A percentile compares a stretch with the other conserved stretches of the same genome.
These are phyloP conservation scores for Eira barbara DNA, from an alignment of 2,113 vertebrate species.

Conservation along the genomic window DNA sequence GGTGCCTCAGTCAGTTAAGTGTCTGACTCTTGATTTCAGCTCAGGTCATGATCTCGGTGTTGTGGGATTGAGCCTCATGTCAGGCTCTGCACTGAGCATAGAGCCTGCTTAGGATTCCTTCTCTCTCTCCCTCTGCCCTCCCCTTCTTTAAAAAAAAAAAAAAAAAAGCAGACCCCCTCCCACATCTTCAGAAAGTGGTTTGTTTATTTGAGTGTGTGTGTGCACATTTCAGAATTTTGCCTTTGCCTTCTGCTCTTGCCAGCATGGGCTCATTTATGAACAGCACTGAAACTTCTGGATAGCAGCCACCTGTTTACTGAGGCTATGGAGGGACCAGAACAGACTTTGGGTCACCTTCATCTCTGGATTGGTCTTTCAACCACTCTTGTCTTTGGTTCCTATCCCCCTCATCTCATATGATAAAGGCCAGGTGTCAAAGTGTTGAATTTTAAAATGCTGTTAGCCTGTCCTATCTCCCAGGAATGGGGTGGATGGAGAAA, in stretches of 20 bases:
- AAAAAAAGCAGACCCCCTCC: not conserved
- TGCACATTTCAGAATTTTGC: not conserved
- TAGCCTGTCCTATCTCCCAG: not conserved
- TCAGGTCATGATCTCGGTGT: not conserved
- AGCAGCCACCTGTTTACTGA: not conserved
- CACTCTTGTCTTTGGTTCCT: not conserved
- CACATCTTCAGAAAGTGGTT: not conserved
- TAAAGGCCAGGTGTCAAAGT: not conserved
- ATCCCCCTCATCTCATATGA: not conserved
- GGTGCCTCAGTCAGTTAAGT: not conserved
- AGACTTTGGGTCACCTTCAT: not conserved
- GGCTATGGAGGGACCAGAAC: not conserved
- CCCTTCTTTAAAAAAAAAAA: not conserved
- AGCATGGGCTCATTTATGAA: not conserved
- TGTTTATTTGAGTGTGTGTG: no score
- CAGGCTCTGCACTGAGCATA: not conserved
- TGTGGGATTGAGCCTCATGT: not conserved
- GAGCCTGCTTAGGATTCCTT: not conserved
- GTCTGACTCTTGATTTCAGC: not conserved
- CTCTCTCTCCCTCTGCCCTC: not conserved
- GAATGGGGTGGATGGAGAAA: not conserved
- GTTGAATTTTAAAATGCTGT: not conserved
- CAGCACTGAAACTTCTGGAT: not conserved
- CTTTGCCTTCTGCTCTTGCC: not conserved
- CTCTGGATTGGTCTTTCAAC: not conserved